Base-by-base conservation (phyloP, 2,113 vertebrate genomes). In the Neolamprologus brichardi region DNA sequence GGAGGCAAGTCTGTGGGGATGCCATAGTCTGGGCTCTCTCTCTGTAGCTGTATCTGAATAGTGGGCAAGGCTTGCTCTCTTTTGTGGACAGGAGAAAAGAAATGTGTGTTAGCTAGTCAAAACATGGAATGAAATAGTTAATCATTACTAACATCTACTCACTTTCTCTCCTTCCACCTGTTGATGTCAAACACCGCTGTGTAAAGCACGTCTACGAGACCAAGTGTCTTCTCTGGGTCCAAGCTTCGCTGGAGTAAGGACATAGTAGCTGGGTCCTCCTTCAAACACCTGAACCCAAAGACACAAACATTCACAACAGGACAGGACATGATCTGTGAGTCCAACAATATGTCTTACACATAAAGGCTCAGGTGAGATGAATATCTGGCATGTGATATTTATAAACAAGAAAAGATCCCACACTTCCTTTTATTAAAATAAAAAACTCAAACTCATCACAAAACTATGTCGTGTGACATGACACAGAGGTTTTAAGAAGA, bases 231-330 rank as follows among this genome's bases (percentile, higher is more conserved):
- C 96, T 99, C 99, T 0, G 99, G 99, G 91, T 99, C 99, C 79
- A 99, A 96, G 91, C 98, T 98, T 82, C 99, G 97, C 96, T 99
- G 98, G 6, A 99, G 97, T 91, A 99, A 93, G 88, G 99, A 99
- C 99, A 99, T 99, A 1, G 99, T 99, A 72, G 99, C 98, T 8
- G 99, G 99, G 89, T 99, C 99, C 95, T 99, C 99, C 90, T 99
- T 99, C 94, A 99, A 95, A 97, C 99, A 99, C 99, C 99, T 99
- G 90, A 49, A 70, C n/a, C 79, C 5, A 17, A 13, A 49, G 23
- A 83, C 75, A 54, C 52, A 64, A 34, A 60, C 15, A 79, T 11
- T 8, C 30, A 80, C 39, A 60, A 58, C 7, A 87, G 60, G 13
- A 87, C 25, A 67, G 28, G 17, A 37, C 39, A 62, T 58, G 23